Evolutionary conservation across 2,113 vertebrate species (phyloP).

Genomic region (Otolemur garnettii): DNA sequence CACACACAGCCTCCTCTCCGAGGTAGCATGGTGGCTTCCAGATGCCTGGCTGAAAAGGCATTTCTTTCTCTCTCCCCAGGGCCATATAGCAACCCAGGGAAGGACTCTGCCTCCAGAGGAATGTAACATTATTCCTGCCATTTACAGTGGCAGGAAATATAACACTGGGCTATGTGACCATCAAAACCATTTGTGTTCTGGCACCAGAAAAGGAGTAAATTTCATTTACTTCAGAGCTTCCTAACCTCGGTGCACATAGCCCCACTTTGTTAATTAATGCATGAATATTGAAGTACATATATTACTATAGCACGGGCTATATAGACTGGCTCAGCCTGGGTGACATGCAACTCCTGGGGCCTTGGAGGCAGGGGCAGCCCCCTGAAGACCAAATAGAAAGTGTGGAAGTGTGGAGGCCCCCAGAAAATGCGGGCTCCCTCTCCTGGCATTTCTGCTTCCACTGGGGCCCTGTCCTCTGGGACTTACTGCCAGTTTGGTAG

Average conservation of each 20-base stretch:
- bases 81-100: not conserved
- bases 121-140: too few species aligned
- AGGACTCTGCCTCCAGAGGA: not conserved
- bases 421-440: not conserved
- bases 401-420: not conserved
- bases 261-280: not conserved
- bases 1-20: not conserved
- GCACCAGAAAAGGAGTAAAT: not conserved
- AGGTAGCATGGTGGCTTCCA: not conserved
- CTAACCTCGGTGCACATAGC: not conserved
- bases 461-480: not conserved
- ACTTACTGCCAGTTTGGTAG: rapidly evolving
- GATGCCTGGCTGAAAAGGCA: not conserved
- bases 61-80: too few species aligned
- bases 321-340: too few species aligned
- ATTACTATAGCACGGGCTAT: not conserved
- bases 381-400: not conserved
- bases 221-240: not conserved
- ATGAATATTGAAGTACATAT: not conserved
- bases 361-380: not conserved
- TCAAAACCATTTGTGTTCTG: not conserved
- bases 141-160: too few species aligned
- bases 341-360: not conserved
- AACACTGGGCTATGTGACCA: not conserved
- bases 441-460: not conserved